Conservation (phyloP, 1,140 invertebrate species). For the Kradibia gibbosae region DNA sequence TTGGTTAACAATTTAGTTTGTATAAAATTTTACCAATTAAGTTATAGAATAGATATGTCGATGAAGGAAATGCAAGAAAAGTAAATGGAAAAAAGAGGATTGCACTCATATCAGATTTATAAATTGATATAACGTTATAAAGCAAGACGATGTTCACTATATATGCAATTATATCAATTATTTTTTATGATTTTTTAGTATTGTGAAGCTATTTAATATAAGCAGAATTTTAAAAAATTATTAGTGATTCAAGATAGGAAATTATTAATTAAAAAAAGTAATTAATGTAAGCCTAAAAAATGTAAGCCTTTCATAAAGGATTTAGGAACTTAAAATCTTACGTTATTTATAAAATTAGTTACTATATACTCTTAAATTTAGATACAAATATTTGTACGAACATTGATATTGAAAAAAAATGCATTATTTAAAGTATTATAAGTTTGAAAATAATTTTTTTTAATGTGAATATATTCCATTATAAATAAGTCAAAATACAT, state of each 20-base stretch:
- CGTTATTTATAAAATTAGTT: too few species aligned
- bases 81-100: background rate
- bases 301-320: background rate
- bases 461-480: too few species aligned
- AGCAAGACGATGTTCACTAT: background rate
- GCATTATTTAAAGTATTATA: too few species aligned
- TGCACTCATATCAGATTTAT: background rate
- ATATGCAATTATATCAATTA: background rate
- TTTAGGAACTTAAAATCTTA: too few species aligned
- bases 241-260: slow-evolving; percentile 21
- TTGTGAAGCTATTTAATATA: background rate
- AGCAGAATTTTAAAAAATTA: slow-evolving; percentile 9
- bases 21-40: too few species aligned
- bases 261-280: background rate
- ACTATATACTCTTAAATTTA: too few species aligned
- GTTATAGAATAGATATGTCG: too few species aligned
- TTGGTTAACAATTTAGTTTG: too few species aligned
- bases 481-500: too few species aligned
- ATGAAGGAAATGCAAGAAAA: background rate
- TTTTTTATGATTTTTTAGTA: background rate
- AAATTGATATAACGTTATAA: background rate
- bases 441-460: too few species aligned
- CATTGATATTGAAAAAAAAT: too few species aligned
- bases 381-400: too few species aligned
- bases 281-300: background rate